Evolutionary conservation across 2,797 vertebrate species (phyloP).

Genomic region (Sparidentex hasta): DNA sequence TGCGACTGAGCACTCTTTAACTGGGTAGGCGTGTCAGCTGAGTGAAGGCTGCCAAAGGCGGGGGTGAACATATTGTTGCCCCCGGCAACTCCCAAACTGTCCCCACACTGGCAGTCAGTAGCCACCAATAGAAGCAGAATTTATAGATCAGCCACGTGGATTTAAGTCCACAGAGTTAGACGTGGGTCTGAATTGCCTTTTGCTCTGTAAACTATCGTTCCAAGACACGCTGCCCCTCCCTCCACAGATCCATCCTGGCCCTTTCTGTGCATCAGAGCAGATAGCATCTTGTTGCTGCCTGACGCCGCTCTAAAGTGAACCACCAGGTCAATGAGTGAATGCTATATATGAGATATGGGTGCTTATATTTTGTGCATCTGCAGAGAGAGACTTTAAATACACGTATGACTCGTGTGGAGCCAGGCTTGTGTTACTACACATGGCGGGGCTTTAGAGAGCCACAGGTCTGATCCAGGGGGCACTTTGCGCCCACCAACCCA

Average conservation of each 20-base stretch:
- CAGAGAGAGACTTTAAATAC: slow-evolving; percentile 81
- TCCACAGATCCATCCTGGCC: slow-evolving; percentile 41
- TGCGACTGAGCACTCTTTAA: slow-evolving; percentile 32
- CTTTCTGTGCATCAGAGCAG: slow-evolving; percentile 59
- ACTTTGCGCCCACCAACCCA: slow-evolving; percentile 39
- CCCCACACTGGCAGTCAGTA: slow-evolving; percentile 63
- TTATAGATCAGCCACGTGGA: slow-evolving; percentile 69
- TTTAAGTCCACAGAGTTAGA: slow-evolving; percentile 48
- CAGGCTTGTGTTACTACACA: slow-evolving; percentile 78
- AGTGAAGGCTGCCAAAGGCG: slow-evolving; percentile 61
- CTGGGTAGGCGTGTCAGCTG: slow-evolving; percentile 51
- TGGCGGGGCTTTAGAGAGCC: slow-evolving; percentile 60
- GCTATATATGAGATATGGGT: slow-evolving; percentile 57
- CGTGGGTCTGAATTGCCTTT: slow-evolving; percentile 55
- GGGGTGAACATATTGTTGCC: slow-evolving; percentile 85
- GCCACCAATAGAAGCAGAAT: slow-evolving; percentile 71
- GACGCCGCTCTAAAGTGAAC: slow-evolving; percentile 56
- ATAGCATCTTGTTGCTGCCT: slow-evolving; percentile 76
- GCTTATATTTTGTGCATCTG: slow-evolving; percentile 69
- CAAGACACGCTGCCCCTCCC: slow-evolving; percentile 68
- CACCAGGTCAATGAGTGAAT: slow-evolving; percentile 41
- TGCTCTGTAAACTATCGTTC: slow-evolving; percentile 46
- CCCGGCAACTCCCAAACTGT: slow-evolving; percentile 77
- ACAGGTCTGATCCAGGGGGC: slow-evolving; percentile 63
- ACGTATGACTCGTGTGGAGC: slow-evolving; percentile 62